phyloP scores from a whole-genome alignment of 2,797 vertebrate species.

The Falco naumanni region DNA sequence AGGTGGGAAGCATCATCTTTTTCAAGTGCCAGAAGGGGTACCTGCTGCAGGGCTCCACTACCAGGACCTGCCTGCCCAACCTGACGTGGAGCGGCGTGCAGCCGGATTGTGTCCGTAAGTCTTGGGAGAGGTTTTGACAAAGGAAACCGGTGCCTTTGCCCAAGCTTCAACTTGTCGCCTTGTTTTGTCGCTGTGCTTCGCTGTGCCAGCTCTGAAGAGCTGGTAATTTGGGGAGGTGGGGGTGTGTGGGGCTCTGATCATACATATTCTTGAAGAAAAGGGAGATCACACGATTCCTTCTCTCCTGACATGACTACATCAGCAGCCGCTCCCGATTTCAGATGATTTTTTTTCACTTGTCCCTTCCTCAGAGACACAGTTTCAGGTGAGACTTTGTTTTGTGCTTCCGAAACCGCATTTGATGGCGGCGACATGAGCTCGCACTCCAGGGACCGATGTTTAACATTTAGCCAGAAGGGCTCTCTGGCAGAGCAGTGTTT shows the following conservation, averaged over 20 bases:
- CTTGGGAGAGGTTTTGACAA: not conserved
- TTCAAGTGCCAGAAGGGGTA: constrained; percentile 97
- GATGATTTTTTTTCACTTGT: not conserved
- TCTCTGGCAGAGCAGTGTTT: not conserved
- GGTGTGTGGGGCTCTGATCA: not conserved
- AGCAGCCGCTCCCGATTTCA: not conserved
- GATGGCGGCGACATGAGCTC: not conserved
- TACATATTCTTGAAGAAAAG: fast-evolving
- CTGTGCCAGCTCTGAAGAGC: not conserved
- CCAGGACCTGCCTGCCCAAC: constrained; percentile 94
- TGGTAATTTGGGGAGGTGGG: not conserved
- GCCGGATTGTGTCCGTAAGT: constrained; percentile 93
- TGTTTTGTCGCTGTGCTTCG: not conserved
- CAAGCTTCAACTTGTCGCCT: fast-evolving
- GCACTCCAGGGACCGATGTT: not conserved
- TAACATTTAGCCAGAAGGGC: not conserved
- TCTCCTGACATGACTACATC: not conserved
- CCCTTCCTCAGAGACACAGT: not conserved
- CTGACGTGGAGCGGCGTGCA: constrained; percentile 96
- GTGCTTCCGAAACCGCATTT: not conserved
- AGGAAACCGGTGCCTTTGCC: fast-evolving
- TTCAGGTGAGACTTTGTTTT: not conserved
- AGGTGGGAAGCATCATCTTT: constrained; percentile 91
- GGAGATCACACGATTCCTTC: not conserved
- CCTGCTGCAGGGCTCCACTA: constrained; percentile 94